Percentiles rank a stretch among this genome's conserved stretches.
phyloP scores from a whole-genome alignment of 2,797 vertebrate genomes.

The Rhynchotus rufescens region DNA sequence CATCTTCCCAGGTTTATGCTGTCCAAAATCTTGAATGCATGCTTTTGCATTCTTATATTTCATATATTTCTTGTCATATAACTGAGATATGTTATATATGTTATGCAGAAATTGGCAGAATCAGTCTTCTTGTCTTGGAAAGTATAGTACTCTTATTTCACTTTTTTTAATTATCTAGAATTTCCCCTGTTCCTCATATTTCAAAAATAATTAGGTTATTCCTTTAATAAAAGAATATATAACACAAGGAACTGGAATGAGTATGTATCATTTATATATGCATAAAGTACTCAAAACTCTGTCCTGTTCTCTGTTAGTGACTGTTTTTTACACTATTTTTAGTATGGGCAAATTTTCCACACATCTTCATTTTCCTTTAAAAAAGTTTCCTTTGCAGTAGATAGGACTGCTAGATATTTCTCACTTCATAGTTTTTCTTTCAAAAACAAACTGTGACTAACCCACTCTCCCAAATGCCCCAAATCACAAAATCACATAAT shows the following conservation, averaged over 20 bases:
- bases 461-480: neutral
- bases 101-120: neutral
- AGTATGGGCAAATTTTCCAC: neutral
- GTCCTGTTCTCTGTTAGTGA: neutral
- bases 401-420: neutral
- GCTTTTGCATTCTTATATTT: neutral
- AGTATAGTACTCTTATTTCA: neutral
- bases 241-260: neutral
- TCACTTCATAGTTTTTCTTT: neutral
- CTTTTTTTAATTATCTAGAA: slow-evolving; percentile 1
- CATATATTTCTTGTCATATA: neutral
- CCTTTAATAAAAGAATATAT: neutral
- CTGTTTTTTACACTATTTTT: neutral
- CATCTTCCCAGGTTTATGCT: neutral
- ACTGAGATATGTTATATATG: neutral
- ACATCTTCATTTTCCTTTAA: neutral
- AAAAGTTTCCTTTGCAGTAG: neutral
- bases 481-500: neutral
- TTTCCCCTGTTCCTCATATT: slow-evolving; percentile 1
- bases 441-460: neutral
- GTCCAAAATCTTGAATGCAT: neutral
- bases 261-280: neutral
- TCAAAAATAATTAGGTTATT: slow-evolving; percentile 28
- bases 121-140: neutral
- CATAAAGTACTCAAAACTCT: neutral